A percentile compares a stretch with the other conserved stretches of the same genome.
Conservation (phyloP, 2,113 vertebrate genomes). For the Sitta europaea region DNA sequence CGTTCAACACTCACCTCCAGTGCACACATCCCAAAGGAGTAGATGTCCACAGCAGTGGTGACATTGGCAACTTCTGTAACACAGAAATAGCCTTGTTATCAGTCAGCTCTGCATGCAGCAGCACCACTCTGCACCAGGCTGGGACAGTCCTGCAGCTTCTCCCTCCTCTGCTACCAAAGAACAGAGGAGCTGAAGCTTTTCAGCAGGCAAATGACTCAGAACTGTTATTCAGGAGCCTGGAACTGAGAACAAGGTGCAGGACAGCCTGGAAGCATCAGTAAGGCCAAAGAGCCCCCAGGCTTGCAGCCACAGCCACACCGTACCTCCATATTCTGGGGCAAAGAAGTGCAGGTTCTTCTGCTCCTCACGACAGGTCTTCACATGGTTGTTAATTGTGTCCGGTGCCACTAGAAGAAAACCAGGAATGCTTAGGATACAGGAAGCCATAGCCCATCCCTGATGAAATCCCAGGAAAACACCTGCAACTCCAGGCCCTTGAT, state of each 20-base stretch:
- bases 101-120: not conserved
- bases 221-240: not conserved
- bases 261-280: not conserved
- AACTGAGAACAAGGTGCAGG: not conserved
- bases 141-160: not conserved
- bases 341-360: slow-evolving; percentile 99
- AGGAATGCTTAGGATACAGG: not conserved
- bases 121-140: not conserved
- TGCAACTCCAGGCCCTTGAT: not conserved
- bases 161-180: not conserved
- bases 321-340: slow-evolving; percentile 97
- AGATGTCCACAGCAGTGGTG: slow-evolving; percentile 97
- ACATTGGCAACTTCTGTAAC: slow-evolving; percentile 86
- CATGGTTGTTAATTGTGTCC: slow-evolving; percentile 98
- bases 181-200: not conserved
- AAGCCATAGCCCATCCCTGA: not conserved
- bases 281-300: not conserved
- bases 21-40: slow-evolving; percentile 99
- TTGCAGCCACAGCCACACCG: not conserved
- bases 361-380: slow-evolving; percentile 97
- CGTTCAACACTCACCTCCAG: slow-evolving; percentile 85
- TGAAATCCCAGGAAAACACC: not conserved
- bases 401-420: slow-evolving; percentile 85
- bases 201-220: not conserved
- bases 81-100: not conserved